Percentiles rank a stretch among this genome's conserved stretches.
These are phyloP conservation scores for Heteropelma amictum DNA, from an alignment of 2,888 invertebrate genomes.

Conservation along the genomic window DNA sequence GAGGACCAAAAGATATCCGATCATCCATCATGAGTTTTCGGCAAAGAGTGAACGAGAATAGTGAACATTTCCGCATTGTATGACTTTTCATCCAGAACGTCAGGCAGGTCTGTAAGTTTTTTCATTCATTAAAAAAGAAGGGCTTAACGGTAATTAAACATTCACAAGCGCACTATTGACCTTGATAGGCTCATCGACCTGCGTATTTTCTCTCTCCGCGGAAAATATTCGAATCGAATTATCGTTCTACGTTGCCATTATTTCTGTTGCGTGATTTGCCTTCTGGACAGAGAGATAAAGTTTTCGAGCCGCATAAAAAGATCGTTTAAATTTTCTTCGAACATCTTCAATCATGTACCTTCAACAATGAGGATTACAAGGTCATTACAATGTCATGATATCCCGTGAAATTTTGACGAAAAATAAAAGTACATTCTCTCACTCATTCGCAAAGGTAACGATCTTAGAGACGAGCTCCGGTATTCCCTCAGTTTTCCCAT, in stretches of 20 bases:
- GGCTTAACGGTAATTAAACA: background rate
- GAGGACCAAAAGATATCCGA: background rate
- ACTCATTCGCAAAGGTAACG: conserved; percentile 15
- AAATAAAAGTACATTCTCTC: background rate
- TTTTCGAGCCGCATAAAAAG: no score
- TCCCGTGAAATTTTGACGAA: background rate
- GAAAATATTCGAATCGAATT: no score
- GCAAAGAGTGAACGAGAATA: background rate
- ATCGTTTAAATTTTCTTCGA: no score
- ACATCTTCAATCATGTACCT: background rate
- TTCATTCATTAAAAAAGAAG: background rate
- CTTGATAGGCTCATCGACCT: no score
- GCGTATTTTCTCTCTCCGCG: no score
- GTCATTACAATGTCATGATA: background rate
- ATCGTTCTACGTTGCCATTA: no score
- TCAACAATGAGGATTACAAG: background rate
- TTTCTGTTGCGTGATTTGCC: no score
- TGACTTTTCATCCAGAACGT: background rate
- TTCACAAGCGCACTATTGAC: no score
- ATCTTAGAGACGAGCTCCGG: conserved; percentile 1
- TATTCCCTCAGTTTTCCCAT: conserved; percentile 4
- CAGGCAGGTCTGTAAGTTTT: background rate
- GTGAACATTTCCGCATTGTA: background rate
- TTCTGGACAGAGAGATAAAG: no score
- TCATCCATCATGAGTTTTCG: background rate